These are phyloP conservation scores for Notospermus geniculatus DNA, from an alignment of 1,140 invertebrate species.

Conservation along the genomic window DNA sequence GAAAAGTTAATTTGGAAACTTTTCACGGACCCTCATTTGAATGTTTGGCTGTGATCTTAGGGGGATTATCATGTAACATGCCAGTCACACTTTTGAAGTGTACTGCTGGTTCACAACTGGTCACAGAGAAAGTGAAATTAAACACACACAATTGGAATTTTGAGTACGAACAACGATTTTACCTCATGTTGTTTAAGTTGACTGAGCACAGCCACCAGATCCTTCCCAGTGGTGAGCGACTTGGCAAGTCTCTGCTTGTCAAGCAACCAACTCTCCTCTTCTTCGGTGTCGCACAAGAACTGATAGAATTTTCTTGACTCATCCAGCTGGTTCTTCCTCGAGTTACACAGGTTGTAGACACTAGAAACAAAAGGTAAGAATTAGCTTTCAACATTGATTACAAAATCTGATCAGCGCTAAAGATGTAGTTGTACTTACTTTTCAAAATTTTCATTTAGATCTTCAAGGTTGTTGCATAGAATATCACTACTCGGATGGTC, in stretches of 20 bases:
- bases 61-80: too few relatives aligned
- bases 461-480: constrained; percentile 68
- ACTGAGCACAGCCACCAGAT: constrained; percentile 83
- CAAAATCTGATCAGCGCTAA: background rate
- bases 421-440: constrained; percentile 55
- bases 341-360: constrained; percentile 66
- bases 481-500: constrained; percentile 65
- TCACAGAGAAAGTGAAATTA: too few relatives aligned
- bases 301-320: constrained; percentile 91
- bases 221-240: constrained; percentile 84
- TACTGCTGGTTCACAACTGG: too few relatives aligned
- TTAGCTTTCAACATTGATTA: background rate
- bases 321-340: constrained; percentile 78
- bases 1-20: background rate
- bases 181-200: constrained; percentile 94
- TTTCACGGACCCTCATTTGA: too few relatives aligned
- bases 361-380: constrained; percentile 25
- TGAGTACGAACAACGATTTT: constrained; percentile 12
- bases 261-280: constrained; percentile 98
- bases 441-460: constrained; percentile 71
- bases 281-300: constrained; percentile 95
- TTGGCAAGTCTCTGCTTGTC: constrained; percentile 92
- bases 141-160: too few relatives aligned
- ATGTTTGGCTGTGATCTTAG: too few relatives aligned
- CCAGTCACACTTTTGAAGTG: too few relatives aligned